Percentiles rank a stretch among this genome's conserved stretches.
Evolutionary conservation across 2,113 vertebrate genomes (phyloP).

Genomic region (Misgurnus anguillicaudatus): DNA sequence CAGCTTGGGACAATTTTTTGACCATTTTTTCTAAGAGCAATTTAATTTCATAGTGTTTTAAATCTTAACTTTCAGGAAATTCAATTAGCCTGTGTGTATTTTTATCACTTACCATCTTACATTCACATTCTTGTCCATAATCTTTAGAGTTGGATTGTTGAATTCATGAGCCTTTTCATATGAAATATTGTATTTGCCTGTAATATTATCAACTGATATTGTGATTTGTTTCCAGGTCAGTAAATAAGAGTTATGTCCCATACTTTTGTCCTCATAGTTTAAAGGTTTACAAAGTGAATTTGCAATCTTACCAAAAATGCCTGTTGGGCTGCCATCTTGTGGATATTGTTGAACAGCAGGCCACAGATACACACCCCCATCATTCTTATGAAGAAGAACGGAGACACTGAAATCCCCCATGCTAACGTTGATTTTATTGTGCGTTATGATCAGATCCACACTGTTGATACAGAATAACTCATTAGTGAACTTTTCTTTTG

Average conservation of each 20-base stretch:
- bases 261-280: no score
- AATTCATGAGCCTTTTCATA: constrained; percentile 16
- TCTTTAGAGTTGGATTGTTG: constrained; percentile 13
- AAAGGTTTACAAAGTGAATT: no score
- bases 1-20: no score
- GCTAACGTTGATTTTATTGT: constrained; percentile 58
- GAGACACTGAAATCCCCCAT: constrained; percentile 50
- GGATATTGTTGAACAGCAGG: constrained; percentile 60
- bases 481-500: not conserved
- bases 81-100: not conserved
- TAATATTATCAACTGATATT: not conserved
- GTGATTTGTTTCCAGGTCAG: not conserved
- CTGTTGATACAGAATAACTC: constrained; percentile 48
- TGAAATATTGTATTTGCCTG: constrained; percentile 31
- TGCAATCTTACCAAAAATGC: constrained; percentile 59
- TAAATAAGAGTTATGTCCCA: no score
- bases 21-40: no score
- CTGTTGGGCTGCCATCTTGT: constrained; percentile 29
- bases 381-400: constrained; percentile 58
- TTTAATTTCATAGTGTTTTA: no score
- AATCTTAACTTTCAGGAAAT: no score
- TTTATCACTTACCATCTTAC: not conserved
- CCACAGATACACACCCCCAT: constrained; percentile 59
- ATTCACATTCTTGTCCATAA: constrained; percentile 9
- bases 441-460: constrained; percentile 47